These are phyloP conservation scores for Ptychodera flava DNA, from an alignment of 35 echinoderm and acorn worm genomes.

Conservation along the genomic window DNA sequence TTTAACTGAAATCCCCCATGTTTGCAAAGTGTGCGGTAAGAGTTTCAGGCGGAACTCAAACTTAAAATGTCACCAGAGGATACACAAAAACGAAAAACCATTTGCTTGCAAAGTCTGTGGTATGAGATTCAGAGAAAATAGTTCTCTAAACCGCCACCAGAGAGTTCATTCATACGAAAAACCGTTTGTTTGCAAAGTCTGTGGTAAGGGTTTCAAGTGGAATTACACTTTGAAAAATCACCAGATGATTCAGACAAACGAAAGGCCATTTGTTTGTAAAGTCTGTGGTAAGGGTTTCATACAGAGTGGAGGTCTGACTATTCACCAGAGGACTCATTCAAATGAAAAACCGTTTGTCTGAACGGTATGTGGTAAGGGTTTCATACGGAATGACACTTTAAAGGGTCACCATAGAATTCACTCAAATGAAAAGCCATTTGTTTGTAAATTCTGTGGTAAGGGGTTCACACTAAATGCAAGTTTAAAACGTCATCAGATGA, in stretches of 20 bases:
- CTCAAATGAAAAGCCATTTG: too few species aligned
- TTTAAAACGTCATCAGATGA: too few species aligned
- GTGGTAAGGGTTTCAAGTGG: slow-evolving; percentile 50
- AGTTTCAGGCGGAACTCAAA: slow-evolving; percentile 37
- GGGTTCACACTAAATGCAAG: too few species aligned
- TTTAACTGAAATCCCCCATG: slow-evolving; percentile 54
- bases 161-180: slow-evolving; percentile 55
- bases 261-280: slow-evolving; percentile 37
- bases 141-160: slow-evolving; percentile 36
- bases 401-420: too few species aligned
- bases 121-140: slow-evolving; percentile 23
- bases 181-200: slow-evolving; percentile 50
- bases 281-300: slow-evolving; percentile 36
- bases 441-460: too few species aligned
- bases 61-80: slow-evolving; percentile 29
- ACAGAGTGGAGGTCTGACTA: slow-evolving; percentile 3
- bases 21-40: slow-evolving; percentile 51
- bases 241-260: slow-evolving; percentile 28
- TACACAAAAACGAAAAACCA: slow-evolving; percentile 36
- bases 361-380: too few species aligned
- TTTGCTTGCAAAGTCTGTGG: slow-evolving; percentile 29
- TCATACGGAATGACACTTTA: too few species aligned
- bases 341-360: not conserved
- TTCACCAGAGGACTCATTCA: slow-evolving; percentile 17
- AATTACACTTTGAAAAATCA: slow-evolving; percentile 19